Percentiles rank a stretch among this genome's conserved stretches.
Conservation (phyloP, 2,797 vertebrate genomes). For the Pelochelys cantorii region DNA sequence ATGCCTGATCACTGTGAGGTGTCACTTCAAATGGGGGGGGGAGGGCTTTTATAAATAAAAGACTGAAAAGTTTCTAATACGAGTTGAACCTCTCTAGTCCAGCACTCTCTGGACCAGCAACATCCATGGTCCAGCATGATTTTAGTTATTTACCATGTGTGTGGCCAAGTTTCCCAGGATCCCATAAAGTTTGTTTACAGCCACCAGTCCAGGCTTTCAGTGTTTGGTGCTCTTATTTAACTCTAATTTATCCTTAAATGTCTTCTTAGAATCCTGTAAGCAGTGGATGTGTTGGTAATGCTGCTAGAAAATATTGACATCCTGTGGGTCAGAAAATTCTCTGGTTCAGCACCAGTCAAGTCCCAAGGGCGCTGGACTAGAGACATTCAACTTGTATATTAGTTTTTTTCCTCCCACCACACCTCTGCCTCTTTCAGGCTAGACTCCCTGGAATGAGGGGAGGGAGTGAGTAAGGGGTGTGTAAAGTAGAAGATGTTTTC, state of each 20-base stretch:
- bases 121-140: no score
- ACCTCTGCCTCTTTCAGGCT: not conserved
- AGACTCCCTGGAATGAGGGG: not conserved
- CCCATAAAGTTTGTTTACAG: not conserved
- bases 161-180: not conserved
- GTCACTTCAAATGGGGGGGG: not conserved
- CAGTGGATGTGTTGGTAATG: no score
- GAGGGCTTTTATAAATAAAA: not conserved
- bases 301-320: no score
- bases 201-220: no score
- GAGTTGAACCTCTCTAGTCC: not conserved
- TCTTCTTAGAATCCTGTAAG: no score
- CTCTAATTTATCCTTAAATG: no score
- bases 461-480: not conserved
- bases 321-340: no score
- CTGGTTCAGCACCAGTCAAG: no score
- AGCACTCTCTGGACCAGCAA: no score
- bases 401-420: not conserved
- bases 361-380: no score
- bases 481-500: not conserved
- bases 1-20: not conserved
- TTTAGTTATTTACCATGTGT: not conserved
- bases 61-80: not conserved
- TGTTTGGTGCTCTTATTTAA: no score
- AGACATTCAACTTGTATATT: not conserved